Percentiles rank a stretch among this genome's conserved stretches.
Conservation (phyloP, 2,113 vertebrate genomes). For the Martes martes region DNA sequence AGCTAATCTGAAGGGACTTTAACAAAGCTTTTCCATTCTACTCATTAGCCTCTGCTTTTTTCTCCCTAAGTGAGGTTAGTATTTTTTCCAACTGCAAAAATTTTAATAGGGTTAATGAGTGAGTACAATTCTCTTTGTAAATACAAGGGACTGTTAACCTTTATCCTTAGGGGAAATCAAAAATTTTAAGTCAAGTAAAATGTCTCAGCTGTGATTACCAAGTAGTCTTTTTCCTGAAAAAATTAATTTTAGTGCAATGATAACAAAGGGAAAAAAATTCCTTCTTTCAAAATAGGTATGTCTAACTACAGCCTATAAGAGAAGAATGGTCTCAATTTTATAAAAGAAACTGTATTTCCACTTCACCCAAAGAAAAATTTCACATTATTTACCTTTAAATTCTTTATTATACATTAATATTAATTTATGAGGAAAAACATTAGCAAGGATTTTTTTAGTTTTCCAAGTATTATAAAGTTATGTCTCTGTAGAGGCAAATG, state of each 20-base stretch:
- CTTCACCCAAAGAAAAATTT: not conserved
- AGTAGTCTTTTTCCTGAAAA: not conserved
- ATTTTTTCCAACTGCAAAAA: slow-evolving; percentile 21
- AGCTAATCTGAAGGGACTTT: slow-evolving; percentile 7
- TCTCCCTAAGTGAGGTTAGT: not conserved
- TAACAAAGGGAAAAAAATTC: not conserved
- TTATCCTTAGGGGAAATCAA: not conserved
- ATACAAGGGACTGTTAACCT: not conserved
- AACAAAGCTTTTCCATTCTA: slow-evolving; percentile 10
- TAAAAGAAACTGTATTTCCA: not conserved
- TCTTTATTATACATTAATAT: not conserved
- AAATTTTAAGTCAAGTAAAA: slow-evolving; percentile 14
- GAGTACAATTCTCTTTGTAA: not conserved
- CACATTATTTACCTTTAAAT: not conserved
- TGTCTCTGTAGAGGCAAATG: not conserved
- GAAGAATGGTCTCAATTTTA: not conserved
- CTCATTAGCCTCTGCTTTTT: not conserved
- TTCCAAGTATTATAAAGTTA: not conserved
- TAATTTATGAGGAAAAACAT: not conserved
- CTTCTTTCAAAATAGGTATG: not conserved
- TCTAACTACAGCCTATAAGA: not conserved
- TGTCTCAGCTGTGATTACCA: not conserved
- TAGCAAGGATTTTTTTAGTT: not conserved
- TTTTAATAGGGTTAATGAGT: slow-evolving; percentile 9
- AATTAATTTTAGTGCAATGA: not conserved